A percentile compares a stretch with the other conserved stretches of the same genome.
These are phyloP conservation scores for Xenopus petersii DNA, from an alignment of 2,797 vertebrate genomes.

Conservation along the genomic window DNA sequence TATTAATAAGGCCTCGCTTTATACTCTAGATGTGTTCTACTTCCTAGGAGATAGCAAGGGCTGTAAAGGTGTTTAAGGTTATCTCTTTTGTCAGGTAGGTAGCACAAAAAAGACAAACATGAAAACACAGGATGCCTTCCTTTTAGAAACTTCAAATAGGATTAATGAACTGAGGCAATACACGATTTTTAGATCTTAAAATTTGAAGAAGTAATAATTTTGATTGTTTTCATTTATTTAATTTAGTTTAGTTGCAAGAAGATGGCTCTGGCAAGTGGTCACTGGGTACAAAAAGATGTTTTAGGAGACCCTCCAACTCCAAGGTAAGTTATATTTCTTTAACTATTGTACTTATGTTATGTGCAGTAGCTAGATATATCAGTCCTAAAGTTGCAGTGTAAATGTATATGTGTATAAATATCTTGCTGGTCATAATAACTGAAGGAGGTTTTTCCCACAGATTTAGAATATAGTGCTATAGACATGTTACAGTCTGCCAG, in stretches of 20 bases:
- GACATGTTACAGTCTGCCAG: too few species aligned
- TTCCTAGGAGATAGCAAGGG: background rate
- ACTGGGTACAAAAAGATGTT: slow-evolving; percentile 64
- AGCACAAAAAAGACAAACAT: background rate
- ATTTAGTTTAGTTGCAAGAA: slow-evolving; percentile 15
- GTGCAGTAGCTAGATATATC: too few species aligned
- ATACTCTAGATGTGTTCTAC: background rate
- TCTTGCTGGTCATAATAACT: too few species aligned
- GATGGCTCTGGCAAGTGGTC: slow-evolving; percentile 71
- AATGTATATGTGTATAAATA: too few species aligned
- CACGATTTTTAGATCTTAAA: background rate
- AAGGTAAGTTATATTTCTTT: slow-evolving; percentile 45
- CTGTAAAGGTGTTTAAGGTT: background rate
- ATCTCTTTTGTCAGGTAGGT: slow-evolving; percentile 7
- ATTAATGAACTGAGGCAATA: background rate
- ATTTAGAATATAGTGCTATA: too few species aligned
- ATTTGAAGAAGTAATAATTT: background rate
- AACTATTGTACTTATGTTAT: background rate
- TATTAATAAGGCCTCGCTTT: slow-evolving; percentile 13
- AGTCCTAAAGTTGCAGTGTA: too few species aligned
- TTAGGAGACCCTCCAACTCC: slow-evolving; percentile 62
- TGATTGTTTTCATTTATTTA: background rate
- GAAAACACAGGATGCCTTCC: background rate
- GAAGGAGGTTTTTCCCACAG: too few species aligned
- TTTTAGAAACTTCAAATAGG: background rate